Evolutionary conservation across 2,888 invertebrate species (phyloP), one percentile per base, ranked within the genome.

Genomic region (Chydorus sphaericus): DNA sequence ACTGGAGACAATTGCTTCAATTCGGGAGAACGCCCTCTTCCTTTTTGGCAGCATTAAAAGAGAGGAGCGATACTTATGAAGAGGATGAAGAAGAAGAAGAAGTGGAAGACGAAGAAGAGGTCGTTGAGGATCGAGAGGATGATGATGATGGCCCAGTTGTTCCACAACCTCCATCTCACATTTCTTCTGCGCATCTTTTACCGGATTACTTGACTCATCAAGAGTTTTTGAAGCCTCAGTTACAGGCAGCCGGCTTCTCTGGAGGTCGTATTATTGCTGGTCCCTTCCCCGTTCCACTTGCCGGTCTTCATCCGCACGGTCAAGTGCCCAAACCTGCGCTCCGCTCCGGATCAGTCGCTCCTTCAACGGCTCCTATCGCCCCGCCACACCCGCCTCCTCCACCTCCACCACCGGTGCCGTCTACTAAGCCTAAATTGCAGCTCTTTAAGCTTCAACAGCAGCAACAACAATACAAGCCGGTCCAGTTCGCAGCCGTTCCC

Each of bases 191-290:
- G 11, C 29, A 37, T n/a, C 30, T 57, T 28, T 23, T 57, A 14
- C 57, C 57, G 10, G 57, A 57, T 18, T 36, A 39, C 23, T 28
- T 57, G 30, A 38, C 51, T 16, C 57, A 57, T 30, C 54, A 57
- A 23, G 48, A 57, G 20, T 53, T 57, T 37, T 48, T 57, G 36
- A 53, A 48, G 28, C 57, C 57, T 11, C 57, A 57, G 33, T 37
- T 57, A n/a, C 48, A 53, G 26, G 57, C 57, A 14, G 54, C 54
- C 10, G 57, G 57, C 10, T 57, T 53, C 54, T 54, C 54, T 33
- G 57, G 57, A 8, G 57, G 53, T 6, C 44, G 38, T 36, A 57
- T 57, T 33, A 48, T 57, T 26, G 57, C 57, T 20, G 57, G 57
- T 14, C 57, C 57, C 26, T 53, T 57, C 37, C 53, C 57, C 5